These are phyloP conservation scores for Gambusia yucatana DNA, from an alignment of 2,797 vertebrate genomes.

Conservation along the genomic window DNA sequence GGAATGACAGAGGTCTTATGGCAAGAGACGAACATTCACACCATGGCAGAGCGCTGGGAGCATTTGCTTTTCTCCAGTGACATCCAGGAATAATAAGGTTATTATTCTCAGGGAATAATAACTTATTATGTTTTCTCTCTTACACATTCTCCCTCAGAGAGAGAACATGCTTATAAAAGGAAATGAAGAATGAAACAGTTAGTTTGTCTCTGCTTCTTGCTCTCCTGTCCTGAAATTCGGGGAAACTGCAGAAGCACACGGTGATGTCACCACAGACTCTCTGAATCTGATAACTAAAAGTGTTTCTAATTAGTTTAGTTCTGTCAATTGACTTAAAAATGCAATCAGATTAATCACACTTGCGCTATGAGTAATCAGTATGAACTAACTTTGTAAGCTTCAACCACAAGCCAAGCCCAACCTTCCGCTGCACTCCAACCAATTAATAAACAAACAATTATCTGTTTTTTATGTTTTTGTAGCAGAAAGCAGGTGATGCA, in stretches of 20 bases:
- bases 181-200: slow-evolving; percentile 61
- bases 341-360: too few relatives aligned
- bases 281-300: background rate
- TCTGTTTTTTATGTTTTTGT: too few relatives aligned
- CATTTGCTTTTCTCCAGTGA: slow-evolving; percentile 41
- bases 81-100: slow-evolving; percentile 60
- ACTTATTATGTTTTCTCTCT: too few relatives aligned
- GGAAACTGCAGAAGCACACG: slow-evolving; percentile 31
- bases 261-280: slow-evolving; percentile 41
- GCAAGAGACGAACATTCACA: slow-evolving; percentile 27
- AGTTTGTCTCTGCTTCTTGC: slow-evolving; percentile 32
- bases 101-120: slow-evolving; percentile 47
- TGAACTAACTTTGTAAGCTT: too few relatives aligned
- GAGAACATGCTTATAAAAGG: slow-evolving; percentile 62
- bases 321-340: too few relatives aligned
- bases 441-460: too few relatives aligned
- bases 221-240: slow-evolving; percentile 51
- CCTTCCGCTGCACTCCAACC: too few relatives aligned
- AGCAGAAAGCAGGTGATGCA: too few relatives aligned
- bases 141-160: background rate
- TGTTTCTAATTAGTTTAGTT: background rate
- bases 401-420: too few relatives aligned
- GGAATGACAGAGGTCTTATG: slow-evolving; percentile 57
- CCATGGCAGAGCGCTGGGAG: slow-evolving; percentile 23
- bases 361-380: too few relatives aligned